Evolutionary conservation across 2,113 vertebrate genomes (phyloP), one percentile per base, ranked within the genome.

Genomic region (Capricornis sumatraensis): DNA sequence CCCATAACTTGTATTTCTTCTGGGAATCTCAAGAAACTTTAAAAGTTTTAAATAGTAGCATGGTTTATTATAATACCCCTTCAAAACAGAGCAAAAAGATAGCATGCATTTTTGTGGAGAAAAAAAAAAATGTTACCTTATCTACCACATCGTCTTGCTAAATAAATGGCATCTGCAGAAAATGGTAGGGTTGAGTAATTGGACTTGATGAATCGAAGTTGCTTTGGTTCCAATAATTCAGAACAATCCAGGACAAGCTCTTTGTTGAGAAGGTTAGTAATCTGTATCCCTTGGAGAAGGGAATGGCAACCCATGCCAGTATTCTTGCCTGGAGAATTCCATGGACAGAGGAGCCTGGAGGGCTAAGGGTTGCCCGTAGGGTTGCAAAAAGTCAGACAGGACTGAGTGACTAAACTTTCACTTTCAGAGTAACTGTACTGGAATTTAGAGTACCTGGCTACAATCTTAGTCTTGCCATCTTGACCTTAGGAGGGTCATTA

Each of bases 1-100:
- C 40, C 67, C 57, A 83, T 1, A 45, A 14, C 6, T 93, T 91
- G 8, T 86, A 45, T 87, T 94, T 94, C 89, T 97, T 94, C 96
- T 95, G 78, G 93, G 83, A 96, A 93, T 62, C 58, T 53, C 60
- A 85, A 78, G 78, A 88, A 95, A 57, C 50, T 86, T 89, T 88
- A 33, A 2, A 83, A 50, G 17, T 98, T 97, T 94, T 95, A 92
- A 91, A 83, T 50, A 62, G 47, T 86, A 27, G 17, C 15, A 52
- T 76, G 47, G 40, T 43, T 96, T 96, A 45, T 62, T 45, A 86
- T 82, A 94, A 67, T 62, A 87, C 4, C 2, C 55, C 43, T 96
- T 82, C 45, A 82, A 81, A 96, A 91, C 2, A 79, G 36, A 89
- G 67, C 79, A 64, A 53, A 6, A 47, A 67, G 58, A 88, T 36